These are phyloP conservation scores for Lipotes vexillifer DNA, from an alignment of 2,113 vertebrate genomes.

Conservation along the genomic window DNA sequence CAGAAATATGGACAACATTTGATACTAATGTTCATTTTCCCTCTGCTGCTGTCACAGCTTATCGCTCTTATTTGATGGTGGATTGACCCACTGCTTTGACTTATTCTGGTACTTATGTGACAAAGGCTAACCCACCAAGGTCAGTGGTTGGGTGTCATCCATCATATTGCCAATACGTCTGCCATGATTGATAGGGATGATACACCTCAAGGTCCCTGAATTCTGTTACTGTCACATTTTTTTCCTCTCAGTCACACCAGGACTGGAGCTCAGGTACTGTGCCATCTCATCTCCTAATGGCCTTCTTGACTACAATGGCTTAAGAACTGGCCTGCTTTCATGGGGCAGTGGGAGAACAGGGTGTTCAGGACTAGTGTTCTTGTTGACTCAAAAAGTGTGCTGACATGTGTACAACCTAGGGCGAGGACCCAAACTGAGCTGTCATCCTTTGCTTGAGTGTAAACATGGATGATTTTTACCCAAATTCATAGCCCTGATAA, in stretches of 20 bases:
- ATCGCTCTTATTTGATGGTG: constrained; percentile 58
- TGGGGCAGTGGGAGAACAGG: not conserved
- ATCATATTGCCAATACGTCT: constrained; percentile 60
- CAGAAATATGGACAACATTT: constrained; percentile 62
- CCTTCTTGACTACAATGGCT: not conserved
- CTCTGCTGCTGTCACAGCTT: constrained; percentile 50
- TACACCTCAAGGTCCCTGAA: not conserved
- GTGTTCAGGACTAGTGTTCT: not conserved
- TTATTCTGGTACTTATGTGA: constrained; percentile 63
- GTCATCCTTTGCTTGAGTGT: not conserved
- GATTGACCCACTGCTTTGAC: constrained; percentile 54
- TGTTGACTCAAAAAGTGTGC: not conserved
- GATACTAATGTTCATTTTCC: not conserved
- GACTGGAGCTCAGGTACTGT: not conserved
- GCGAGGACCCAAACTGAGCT: not conserved
- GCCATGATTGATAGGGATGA: constrained; percentile 32
- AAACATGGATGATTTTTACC: not conserved
- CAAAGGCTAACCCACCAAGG: constrained; percentile 59
- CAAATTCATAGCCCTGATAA: not conserved
- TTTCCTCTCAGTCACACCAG: not conserved
- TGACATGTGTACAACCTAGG: not conserved
- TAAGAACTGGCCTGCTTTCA: not conserved
- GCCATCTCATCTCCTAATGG: not conserved
- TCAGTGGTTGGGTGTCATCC: constrained; percentile 56
- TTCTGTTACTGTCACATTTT: constrained; percentile 40